Evolutionary conservation across 1,140 invertebrate genomes (phyloP).

Genomic region (Rhynchophorus ferrugineus): DNA sequence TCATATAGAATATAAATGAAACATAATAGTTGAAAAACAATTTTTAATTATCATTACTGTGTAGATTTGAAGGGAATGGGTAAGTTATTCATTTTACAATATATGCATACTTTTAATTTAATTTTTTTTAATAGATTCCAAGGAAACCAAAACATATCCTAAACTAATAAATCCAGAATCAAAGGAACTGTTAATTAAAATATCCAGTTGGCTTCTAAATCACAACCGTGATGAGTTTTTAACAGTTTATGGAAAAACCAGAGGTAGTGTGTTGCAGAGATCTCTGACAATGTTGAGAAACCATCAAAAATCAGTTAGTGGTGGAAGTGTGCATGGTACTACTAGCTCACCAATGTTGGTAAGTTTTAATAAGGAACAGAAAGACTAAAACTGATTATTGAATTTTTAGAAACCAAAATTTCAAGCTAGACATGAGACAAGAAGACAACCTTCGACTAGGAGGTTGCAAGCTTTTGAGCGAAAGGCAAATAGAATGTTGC

Average conservation of each 20-base stretch:
- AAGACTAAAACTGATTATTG: not conserved
- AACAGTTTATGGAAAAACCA: slow-evolving; percentile 69
- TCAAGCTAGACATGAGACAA: slow-evolving; percentile 44
- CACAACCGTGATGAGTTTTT: slow-evolving; percentile 74
- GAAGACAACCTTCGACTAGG: slow-evolving; percentile 43
- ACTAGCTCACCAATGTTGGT: slow-evolving; percentile 39
- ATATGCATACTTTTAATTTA: slow-evolving; percentile 1
- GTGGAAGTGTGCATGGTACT: slow-evolving; percentile 48
- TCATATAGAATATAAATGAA: too few species aligned
- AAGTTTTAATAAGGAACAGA: slow-evolving; percentile 11
- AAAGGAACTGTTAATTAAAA: slow-evolving; percentile 63
- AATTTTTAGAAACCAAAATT: slow-evolving; percentile 46
- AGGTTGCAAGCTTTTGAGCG: slow-evolving; percentile 63
- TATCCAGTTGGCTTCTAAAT: slow-evolving; percentile 76
- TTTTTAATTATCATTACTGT: too few species aligned
- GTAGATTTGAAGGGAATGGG: too few species aligned
- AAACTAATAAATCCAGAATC: slow-evolving; percentile 46
- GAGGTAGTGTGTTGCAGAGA: slow-evolving; percentile 66
- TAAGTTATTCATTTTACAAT: slow-evolving; percentile 4
- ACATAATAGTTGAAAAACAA: too few species aligned
- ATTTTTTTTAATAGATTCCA: slow-evolving; percentile 31
- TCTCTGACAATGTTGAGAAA: slow-evolving; percentile 72
- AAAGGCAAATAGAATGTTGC: slow-evolving; percentile 77
- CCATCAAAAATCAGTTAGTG: slow-evolving; percentile 70
- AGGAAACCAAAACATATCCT: slow-evolving; percentile 24